Evolutionary conservation across 2,888 invertebrate species (phyloP).

Genomic region (Parthenolecanium corni): DNA sequence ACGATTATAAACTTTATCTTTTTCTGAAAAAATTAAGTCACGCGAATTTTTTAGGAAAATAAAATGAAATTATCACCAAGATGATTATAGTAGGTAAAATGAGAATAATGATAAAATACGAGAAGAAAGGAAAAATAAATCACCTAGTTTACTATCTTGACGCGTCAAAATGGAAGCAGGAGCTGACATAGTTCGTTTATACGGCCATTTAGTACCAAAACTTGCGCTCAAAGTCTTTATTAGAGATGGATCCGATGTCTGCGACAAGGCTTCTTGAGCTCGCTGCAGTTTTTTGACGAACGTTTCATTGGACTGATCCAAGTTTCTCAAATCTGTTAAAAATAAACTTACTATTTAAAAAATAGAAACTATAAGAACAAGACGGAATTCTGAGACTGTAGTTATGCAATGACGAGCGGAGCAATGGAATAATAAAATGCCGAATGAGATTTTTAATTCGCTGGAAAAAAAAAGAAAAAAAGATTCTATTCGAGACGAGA

Average conservation of each 20-base stretch:
- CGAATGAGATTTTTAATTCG: neutral
- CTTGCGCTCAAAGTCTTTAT: constrained; percentile 71
- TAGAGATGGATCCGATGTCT: constrained; percentile 49
- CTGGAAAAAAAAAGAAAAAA: neutral
- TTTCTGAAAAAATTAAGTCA: constrained; percentile 9
- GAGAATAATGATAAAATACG: neutral
- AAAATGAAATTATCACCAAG: neutral
- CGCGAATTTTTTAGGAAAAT: neutral
- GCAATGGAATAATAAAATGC: neutral
- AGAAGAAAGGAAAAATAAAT: too few relatives aligned
- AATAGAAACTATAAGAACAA: neutral
- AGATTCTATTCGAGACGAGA: neutral
- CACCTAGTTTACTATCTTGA: constrained; percentile 50
- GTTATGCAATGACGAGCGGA: neutral
- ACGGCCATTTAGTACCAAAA: constrained; percentile 86
- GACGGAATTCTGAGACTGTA: neutral
- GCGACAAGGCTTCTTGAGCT: constrained; percentile 75
- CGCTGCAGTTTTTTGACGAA: constrained; percentile 76
- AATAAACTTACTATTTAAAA: neutral
- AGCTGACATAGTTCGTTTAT: constrained; percentile 86
- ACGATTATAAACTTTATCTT: constrained; percentile 50
- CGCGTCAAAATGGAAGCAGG: constrained; percentile 71
- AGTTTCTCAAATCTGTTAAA: constrained; percentile 68
- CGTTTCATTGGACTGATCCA: constrained; percentile 73
- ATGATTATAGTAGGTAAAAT: neutral